Evolutionary conservation across 2,797 vertebrate species (phyloP), one percentile per base, ranked within the genome.

Genomic region (Sebastes baramenuke): DNA sequence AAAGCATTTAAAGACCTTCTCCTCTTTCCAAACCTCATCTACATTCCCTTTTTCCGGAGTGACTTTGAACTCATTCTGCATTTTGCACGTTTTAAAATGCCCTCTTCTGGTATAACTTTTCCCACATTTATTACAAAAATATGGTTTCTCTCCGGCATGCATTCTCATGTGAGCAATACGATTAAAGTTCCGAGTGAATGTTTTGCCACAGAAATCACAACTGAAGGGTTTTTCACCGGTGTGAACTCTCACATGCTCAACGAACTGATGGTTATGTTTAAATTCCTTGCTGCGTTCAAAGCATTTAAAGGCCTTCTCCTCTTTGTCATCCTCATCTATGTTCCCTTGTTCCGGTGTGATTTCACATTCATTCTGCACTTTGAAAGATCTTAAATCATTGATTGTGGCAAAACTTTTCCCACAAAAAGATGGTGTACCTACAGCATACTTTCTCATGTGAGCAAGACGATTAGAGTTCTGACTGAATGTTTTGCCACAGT

Each of bases 141-240:
- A 83, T 0, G 80, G 80, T 32, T 67, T 87, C 22, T 77, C 80
- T 5, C 80, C 52, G 0, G n/a, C 0, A 20, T 55, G 52, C 10
- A 12, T 20, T 8, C 52, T 55, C 80, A 77, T 30, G 75, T 88
- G 83, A 54, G 36, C 69, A 7, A 30, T 49, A 11, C 59, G 61
- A 42, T 42, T 42, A 42, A 18, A 76, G 34, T 67, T 86, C 24
- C 84, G 79, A n/a, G 25, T 1, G 9, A 89, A 87, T 0, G 46
- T 24, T 62, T 81, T 81, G 10, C 13, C 76, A 64, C 88, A 89
- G 62, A 61, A 58, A 16, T 65, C 27, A 38, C 88, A 89, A 2
- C 27, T 69, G 34, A 69, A 74, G 3, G 82, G 65, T 71, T 74
- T 80, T 72, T 9, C 77, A 72, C 25, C 49, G 1, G 60, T 56